Evolutionary conservation across 2,113 vertebrate species (phyloP).

Genomic region (Brevimyrus niger): DNA sequence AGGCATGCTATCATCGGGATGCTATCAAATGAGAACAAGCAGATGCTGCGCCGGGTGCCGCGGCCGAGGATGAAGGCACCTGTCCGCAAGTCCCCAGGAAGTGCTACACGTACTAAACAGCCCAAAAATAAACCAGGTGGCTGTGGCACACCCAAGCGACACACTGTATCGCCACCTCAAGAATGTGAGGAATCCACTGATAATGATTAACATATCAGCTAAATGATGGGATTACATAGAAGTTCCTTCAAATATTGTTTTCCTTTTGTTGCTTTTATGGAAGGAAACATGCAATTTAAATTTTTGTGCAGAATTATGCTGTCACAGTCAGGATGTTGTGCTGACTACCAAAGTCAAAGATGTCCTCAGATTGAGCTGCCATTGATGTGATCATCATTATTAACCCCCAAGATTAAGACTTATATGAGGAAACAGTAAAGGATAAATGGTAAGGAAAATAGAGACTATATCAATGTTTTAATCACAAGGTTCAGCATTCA

Average conservation of each 20-base stretch:
- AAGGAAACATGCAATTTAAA: neutral
- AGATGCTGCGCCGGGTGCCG: neutral
- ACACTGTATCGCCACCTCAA: neutral
- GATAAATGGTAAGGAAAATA: slow-evolving; percentile 18
- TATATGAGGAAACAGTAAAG: neutral
- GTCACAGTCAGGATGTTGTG: neutral
- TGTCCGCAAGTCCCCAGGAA: slow-evolving; percentile 12
- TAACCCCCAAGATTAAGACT: neutral
- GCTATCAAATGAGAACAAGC: slow-evolving; percentile 30
- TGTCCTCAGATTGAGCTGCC: neutral
- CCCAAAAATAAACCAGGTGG: slow-evolving; percentile 20
- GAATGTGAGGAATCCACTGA: neutral
- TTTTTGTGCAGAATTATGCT: neutral
- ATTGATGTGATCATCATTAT: neutral
- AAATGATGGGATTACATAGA: neutral
- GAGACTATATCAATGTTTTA: slow-evolving; percentile 56
- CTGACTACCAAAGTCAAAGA: neutral
- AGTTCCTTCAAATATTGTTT: neutral
- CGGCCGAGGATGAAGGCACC: slow-evolving; percentile 11
- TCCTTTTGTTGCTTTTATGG: neutral
- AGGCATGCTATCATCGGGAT: slow-evolving; percentile 7
- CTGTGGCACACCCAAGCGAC: neutral
- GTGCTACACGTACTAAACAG: neutral
- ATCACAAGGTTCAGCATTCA: slow-evolving; percentile 27
- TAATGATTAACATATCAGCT: neutral